Conservation (phyloP, 2,113 vertebrate genomes). For the Dicentrarchus labrax region DNA sequence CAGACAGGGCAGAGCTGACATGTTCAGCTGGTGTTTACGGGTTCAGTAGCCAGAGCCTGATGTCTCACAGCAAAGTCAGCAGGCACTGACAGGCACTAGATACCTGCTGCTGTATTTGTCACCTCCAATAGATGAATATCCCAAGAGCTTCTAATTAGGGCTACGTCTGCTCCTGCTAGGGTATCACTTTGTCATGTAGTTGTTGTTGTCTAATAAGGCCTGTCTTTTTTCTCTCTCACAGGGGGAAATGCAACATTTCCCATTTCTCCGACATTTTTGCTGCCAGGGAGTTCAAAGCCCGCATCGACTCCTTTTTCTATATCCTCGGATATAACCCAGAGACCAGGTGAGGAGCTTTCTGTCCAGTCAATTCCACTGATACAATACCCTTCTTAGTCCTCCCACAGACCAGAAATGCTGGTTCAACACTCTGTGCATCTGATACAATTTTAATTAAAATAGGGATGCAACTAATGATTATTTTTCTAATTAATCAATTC, state of each 20-base stretch:
- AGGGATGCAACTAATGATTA: not conserved
- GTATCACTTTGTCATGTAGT: conserved; percentile 43
- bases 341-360: conserved; percentile 91
- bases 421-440: not conserved
- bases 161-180: conserved; percentile 25
- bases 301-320: conserved; percentile 99
- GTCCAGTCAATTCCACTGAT: conserved; percentile 47
- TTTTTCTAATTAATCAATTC: not conserved
- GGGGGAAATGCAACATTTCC: conserved; percentile 99
- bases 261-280: conserved; percentile 99
- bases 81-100: conserved; percentile 50
- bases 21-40: conserved; percentile 59
- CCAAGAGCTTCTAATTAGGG: conserved; percentile 46
- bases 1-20: conserved; percentile 29
- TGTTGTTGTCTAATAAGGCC: conserved; percentile 66
- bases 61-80: conserved; percentile 45
- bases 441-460: not conserved
- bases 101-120: conserved; percentile 64
- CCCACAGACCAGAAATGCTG: not conserved
- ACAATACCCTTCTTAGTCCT: not conserved
- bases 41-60: conserved; percentile 41
- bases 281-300: conserved; percentile 98
- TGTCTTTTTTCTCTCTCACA: conserved; percentile 81
- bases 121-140: conserved; percentile 34
- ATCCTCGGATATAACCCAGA: conserved; percentile 99